These are phyloP conservation scores for Myotis vivesi DNA, from an alignment of 2,797 vertebrate species.

Conservation along the genomic window DNA sequence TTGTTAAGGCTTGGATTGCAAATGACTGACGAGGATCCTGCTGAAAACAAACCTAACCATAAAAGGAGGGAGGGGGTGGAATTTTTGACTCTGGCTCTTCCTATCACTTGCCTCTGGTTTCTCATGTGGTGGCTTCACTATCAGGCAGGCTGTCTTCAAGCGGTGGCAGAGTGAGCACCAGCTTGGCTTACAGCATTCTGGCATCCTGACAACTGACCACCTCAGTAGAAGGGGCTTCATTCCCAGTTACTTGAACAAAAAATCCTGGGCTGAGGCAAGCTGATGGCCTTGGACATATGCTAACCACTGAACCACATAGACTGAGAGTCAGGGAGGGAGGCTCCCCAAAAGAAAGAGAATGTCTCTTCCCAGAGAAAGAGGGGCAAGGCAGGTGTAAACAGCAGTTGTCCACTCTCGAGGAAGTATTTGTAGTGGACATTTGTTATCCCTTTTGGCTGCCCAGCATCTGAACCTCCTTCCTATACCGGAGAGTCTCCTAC, in stretches of 20 bases:
- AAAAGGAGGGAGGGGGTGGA: background rate
- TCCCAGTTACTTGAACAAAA: background rate
- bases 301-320: background rate
- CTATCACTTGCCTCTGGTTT: background rate
- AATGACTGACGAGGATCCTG: background rate
- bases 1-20: background rate
- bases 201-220: background rate
- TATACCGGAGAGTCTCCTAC: background rate
- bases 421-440: background rate
- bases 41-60: background rate
- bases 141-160: background rate
- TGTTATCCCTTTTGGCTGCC: background rate
- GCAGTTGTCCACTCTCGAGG: background rate
- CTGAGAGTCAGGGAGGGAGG: background rate
- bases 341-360: background rate
- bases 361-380: background rate
- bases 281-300: background rate
- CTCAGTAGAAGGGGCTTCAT: background rate
- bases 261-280: background rate
- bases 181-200: background rate
- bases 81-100: background rate
- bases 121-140: background rate
- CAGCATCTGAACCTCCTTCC: background rate
- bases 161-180: background rate
- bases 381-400: background rate